Evolutionary conservation across 2,113 vertebrate genomes (phyloP).

Genomic region (Cynocephalus volans): DNA sequence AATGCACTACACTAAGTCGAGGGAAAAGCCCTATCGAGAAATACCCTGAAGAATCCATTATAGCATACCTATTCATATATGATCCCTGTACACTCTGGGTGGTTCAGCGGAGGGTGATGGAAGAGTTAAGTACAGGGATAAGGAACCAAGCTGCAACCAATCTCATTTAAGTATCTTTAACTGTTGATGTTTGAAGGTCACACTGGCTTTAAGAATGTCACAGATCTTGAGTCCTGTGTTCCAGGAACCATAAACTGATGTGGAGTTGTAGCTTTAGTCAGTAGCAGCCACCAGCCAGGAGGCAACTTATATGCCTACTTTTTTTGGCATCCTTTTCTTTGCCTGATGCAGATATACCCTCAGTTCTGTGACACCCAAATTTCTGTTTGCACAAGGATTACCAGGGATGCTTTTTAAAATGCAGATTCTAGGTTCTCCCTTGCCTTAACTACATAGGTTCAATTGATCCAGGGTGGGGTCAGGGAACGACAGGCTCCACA

Average conservation of each 20-base stretch:
- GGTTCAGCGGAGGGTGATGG: neutral
- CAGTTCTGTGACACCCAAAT: neutral
- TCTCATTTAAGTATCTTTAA: neutral
- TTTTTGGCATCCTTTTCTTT: neutral
- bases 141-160: neutral
- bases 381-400: neutral
- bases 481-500: neutral
- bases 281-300: neutral
- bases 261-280: neutral
- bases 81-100: neutral
- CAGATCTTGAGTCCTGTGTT: neutral
- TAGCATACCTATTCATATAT: neutral
- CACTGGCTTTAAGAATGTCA: neutral
- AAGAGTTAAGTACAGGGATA: neutral
- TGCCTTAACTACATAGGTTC: neutral
- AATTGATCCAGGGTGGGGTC: neutral
- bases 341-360: neutral
- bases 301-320: neutral
- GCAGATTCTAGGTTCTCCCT: neutral
- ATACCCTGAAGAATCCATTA: neutral
- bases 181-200: neutral
- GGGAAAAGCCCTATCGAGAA: neutral
- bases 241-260: neutral
- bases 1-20: neutral
- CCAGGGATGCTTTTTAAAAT: neutral